These are phyloP conservation scores for Solenopsis invicta DNA, from an alignment of 1,140 invertebrate species.

Conservation along the genomic window DNA sequence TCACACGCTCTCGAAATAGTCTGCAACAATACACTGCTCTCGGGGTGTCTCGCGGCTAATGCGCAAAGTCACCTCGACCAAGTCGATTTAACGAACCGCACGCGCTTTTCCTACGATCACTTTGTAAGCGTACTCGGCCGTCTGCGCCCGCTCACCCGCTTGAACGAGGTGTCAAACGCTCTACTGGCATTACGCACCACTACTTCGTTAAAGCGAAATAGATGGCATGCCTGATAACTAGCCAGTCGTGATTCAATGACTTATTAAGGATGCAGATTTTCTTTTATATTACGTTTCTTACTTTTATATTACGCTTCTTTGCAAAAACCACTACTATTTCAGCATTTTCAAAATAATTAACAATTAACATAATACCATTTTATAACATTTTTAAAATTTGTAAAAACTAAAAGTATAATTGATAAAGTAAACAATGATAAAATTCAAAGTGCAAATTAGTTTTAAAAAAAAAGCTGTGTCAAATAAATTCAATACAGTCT, in stretches of 20 bases:
- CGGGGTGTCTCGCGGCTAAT: constrained; percentile 49
- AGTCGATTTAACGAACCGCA: constrained; percentile 74
- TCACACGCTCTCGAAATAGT: constrained; percentile 85
- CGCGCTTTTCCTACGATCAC: constrained; percentile 48
- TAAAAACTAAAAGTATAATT: too few relatives aligned
- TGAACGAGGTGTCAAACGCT: constrained; percentile 60
- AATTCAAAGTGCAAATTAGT: too few relatives aligned
- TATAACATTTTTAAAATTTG: too few relatives aligned
- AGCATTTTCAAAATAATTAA: too few relatives aligned
- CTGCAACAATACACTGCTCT: constrained; percentile 79
- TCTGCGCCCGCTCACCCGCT: constrained; percentile 30
- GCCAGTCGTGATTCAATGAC: constrained; percentile 42
- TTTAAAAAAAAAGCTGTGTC: too few relatives aligned
- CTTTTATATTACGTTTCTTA: background rate
- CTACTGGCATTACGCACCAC: constrained; percentile 47
- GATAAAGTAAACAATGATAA: too few relatives aligned
- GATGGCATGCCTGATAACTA: constrained; percentile 38
- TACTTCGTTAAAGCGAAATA: constrained; percentile 49
- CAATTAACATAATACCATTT: too few relatives aligned
- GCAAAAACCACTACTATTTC: background rate
- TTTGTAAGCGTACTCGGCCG: constrained; percentile 45
- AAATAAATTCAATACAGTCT: too few relatives aligned
- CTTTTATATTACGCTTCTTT: background rate
- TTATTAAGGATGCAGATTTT: constrained; percentile 26
- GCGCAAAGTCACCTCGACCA: constrained; percentile 31